These are phyloP conservation scores for Oxycera nigricornis DNA, from an alignment of 2,888 invertebrate species.

Conservation along the genomic window DNA sequence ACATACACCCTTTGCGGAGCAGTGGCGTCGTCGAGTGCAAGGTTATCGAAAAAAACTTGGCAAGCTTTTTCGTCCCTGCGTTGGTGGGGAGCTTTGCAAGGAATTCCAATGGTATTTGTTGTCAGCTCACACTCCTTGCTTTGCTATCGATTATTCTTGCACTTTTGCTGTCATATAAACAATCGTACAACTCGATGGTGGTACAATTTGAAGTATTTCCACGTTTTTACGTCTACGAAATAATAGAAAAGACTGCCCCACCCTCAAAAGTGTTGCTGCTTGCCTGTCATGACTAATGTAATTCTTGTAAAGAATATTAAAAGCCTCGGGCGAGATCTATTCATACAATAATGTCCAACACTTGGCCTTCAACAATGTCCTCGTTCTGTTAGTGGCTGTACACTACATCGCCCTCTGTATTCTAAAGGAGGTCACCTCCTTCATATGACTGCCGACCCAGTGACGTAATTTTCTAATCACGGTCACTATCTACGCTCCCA, in stretches of 20 bases:
- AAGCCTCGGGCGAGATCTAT: not conserved
- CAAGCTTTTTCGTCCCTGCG: conserved; percentile 22
- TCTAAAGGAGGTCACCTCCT: not conserved
- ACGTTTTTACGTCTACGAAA: too few species aligned
- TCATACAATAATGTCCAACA: not conserved
- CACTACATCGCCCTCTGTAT: not conserved
- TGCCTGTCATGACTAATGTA: too few species aligned
- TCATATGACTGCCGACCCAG: not conserved
- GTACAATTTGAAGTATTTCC: too few species aligned
- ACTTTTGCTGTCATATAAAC: not conserved
- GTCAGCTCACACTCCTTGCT: not conserved
- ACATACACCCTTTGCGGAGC: not conserved
- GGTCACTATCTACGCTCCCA: not conserved
- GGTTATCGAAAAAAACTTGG: conserved; percentile 25
- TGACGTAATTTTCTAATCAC: conserved; percentile 16
- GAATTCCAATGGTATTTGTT: not conserved
- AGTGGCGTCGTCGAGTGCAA: not conserved
- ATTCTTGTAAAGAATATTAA: too few species aligned
- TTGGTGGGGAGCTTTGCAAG: not conserved
- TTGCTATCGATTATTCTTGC: conserved; percentile 29
- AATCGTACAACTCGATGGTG: not conserved
- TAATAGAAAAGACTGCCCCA: too few species aligned
- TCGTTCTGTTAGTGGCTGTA: not conserved
- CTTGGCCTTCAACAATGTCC: not conserved
- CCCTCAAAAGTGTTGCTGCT: too few species aligned